These are phyloP conservation scores for Herpetotheres cachinnans DNA, from an alignment of 2,113 vertebrate species.

Conservation along the genomic window DNA sequence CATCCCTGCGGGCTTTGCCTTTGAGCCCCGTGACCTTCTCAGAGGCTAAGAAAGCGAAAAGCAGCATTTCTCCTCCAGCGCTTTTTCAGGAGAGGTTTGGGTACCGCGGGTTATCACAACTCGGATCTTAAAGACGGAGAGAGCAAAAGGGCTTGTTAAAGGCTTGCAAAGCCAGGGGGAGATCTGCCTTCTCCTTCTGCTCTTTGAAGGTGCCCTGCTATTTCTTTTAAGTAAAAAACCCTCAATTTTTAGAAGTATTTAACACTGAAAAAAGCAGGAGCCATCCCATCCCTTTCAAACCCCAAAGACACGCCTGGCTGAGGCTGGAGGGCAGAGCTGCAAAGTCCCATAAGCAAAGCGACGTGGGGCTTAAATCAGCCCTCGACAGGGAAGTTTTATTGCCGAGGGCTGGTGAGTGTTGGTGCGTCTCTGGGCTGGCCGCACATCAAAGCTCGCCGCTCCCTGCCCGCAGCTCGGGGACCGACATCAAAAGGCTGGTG, in stretches of 20 bases:
- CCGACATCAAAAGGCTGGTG: background rate
- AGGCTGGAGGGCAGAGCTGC: background rate
- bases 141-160: background rate
- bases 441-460: background rate
- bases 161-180: background rate
- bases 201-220: background rate
- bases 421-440: background rate
- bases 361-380: background rate
- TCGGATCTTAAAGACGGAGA: rapidly evolving
- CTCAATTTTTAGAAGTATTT: rapidly evolving
- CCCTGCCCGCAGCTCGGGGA: background rate
- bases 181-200: background rate
- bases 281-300: background rate
- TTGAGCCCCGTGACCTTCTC: rapidly evolving
- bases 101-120: too few species aligned
- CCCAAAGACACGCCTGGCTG: background rate
- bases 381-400: background rate
- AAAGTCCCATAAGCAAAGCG: background rate
- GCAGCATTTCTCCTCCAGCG: background rate
- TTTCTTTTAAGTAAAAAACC: background rate
- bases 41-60: background rate
- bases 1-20: background rate
- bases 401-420: background rate
- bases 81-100: background rate
- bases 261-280: background rate